Base-by-base conservation (phyloP, 2,888 invertebrate species). In the Flexamia atlantica region DNA sequence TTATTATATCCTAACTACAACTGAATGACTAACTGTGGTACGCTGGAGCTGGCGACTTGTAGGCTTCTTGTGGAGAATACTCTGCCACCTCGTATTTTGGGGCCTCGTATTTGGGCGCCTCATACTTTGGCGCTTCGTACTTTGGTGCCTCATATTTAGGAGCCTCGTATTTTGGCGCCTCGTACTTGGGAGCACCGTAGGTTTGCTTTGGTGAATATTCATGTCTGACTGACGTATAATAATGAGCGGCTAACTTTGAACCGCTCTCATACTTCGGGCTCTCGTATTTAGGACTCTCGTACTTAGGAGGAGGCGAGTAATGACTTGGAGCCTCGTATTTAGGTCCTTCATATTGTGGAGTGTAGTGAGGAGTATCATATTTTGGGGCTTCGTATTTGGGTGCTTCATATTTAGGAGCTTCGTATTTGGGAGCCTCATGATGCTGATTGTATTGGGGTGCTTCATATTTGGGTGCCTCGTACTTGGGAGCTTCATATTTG, bases 401-500 rank as follows among this genome's bases (percentile, higher is more conserved):
- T 20, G 53, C 53, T 4, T 7, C 20, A 23, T 53, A 53, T 53
- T 68, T 28, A 25, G 76, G 30, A 20, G 83, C 53, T 76, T 74
- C 57, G 46, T 83, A 83, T 64, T 83, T 83, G 0, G 83, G 83
- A n/a, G 74, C 74, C 30, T 32, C 68, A 5, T n/a, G 20, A 23
- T 53, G 20, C 30, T 68, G 30, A 28, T 28, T 50, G 72, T 82
- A 82, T 53, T 82, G 36, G 20, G 82, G 72, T 1, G 72, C 82
- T 30, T 25, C 74, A 20, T 83, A 50, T 17, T 57, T 82, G 23
- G 30, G 82, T 70, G 30, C 12, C 17, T 82, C 28, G 70, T 70
- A 82, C 17, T 82, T 68, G 36, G 83, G 64, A 25, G 83, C 79
- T 23, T 83, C 79, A 23, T 83, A 83, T 46, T 82, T 82, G 82